Evolutionary conservation across 2,888 invertebrate genomes (phyloP).

Genomic region (Biston stratarius): DNA sequence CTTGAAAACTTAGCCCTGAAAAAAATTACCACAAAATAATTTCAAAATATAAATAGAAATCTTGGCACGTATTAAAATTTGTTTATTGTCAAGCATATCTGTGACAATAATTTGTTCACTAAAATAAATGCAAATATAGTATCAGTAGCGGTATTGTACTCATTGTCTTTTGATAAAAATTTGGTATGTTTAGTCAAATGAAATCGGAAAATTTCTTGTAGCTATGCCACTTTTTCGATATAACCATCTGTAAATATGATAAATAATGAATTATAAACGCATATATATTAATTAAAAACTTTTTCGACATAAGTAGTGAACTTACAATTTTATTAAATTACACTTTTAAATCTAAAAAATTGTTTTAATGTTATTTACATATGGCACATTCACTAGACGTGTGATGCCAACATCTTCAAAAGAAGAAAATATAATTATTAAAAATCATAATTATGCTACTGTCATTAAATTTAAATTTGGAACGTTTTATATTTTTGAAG

Average conservation of each 20-base stretch:
- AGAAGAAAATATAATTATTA: no score
- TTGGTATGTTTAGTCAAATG: slow-evolving; percentile 26
- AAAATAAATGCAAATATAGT: slow-evolving; percentile 11
- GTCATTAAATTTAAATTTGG: background rate
- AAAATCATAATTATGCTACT: background rate
- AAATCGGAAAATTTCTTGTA: slow-evolving; percentile 25
- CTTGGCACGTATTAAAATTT: background rate
- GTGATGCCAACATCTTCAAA: no score
- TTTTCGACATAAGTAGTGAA: no score
- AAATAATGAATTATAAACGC: background rate
- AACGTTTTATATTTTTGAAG: background rate
- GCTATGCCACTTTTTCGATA: background rate
- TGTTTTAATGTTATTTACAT: no score
- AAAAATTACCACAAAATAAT: slow-evolving; percentile 44
- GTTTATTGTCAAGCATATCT: background rate
- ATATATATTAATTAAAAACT: background rate
- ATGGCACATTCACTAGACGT: no score
- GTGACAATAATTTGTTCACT: slow-evolving; percentile 1
- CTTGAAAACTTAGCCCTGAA: slow-evolving; percentile 63
- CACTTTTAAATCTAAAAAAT: no score
- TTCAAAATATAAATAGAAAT: background rate
- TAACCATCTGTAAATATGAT: background rate
- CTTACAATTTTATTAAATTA: background rate
- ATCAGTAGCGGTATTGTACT: slow-evolving; percentile 5
- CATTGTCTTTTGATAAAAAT: slow-evolving; percentile 32